These are phyloP conservation scores for Lagopus muta DNA, from an alignment of 2,113 vertebrate genomes.

Conservation along the genomic window DNA sequence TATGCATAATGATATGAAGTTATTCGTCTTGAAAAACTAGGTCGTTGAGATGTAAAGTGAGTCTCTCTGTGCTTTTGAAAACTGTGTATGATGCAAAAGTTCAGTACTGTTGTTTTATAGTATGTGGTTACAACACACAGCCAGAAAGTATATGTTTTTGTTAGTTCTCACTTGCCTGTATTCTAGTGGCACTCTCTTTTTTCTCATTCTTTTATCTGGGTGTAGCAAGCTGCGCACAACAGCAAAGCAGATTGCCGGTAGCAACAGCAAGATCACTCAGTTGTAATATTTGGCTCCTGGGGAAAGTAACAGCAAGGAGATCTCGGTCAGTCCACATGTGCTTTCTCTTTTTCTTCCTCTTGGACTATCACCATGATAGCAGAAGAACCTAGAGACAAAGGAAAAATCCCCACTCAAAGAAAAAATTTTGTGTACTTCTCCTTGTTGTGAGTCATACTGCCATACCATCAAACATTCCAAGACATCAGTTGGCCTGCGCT, in stretches of 20 bases:
- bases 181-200: neutral
- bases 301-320: neutral
- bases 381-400: neutral
- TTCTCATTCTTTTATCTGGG: neutral
- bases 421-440: neutral
- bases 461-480: neutral
- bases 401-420: neutral
- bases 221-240: neutral
- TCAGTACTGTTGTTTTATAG: neutral
- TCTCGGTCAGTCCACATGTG: neutral
- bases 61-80: neutral
- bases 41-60: neutral
- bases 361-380: neutral
- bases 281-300: neutral
- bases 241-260: neutral
- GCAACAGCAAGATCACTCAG: neutral
- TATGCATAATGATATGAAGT: neutral
- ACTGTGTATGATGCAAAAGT: neutral
- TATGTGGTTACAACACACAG: neutral
- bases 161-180: neutral
- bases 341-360: neutral
- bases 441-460: neutral
- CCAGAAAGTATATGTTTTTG: neutral
- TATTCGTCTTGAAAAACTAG: conserved; percentile 18
- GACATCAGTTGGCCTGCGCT: neutral